A percentile compares a stretch with the other conserved stretches of the same genome.
Conservation (phyloP, 2,888 invertebrate genomes). For the Drosophila anomalipes region DNA sequence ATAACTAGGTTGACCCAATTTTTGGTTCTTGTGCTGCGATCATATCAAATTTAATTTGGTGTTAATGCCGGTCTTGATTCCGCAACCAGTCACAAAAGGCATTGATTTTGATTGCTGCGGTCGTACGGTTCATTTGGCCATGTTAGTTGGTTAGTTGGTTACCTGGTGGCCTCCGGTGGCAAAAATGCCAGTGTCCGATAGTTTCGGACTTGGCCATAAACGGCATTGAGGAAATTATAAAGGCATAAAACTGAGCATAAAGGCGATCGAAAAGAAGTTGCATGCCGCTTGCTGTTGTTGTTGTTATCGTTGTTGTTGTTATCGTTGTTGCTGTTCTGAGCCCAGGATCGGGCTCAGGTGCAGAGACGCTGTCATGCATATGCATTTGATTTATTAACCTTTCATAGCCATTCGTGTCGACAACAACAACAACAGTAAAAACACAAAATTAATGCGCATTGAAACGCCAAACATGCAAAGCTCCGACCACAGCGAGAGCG, state of each 20-base stretch:
- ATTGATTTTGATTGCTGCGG: constrained; percentile 66
- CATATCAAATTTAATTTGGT: constrained; percentile 72
- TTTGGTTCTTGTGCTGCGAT: constrained; percentile 39
- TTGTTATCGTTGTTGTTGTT: constrained; percentile 1
- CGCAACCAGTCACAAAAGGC: constrained; percentile 63
- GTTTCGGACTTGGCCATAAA: constrained; percentile 58
- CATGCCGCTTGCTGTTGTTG: constrained; percentile 27
- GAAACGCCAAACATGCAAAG: constrained; percentile 81
- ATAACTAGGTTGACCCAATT: constrained; percentile 68
- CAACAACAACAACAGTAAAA: constrained; percentile 51
- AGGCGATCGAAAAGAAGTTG: constrained; percentile 22
- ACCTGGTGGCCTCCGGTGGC: constrained; percentile 39
- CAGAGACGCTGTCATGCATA: constrained; percentile 71
- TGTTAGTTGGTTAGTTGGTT: constrained; percentile 12
- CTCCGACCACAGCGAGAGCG: constrained; percentile 9
- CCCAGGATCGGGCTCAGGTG: constrained; percentile 63
- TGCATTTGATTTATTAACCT: constrained; percentile 82
- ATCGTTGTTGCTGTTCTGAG: constrained; percentile 27
- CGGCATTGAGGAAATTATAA: constrained; percentile 79
- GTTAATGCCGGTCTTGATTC: constrained; percentile 59
- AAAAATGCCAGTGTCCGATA: constrained; percentile 18
- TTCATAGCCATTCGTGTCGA: constrained; percentile 81
- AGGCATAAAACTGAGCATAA: constrained; percentile 63
- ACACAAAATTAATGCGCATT: constrained; percentile 79
- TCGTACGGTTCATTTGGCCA: constrained; percentile 33